Evolutionary conservation across 2,113 vertebrate genomes (phyloP), one percentile per base, ranked within the genome.

Genomic region (Pomatostomus ruficeps): DNA sequence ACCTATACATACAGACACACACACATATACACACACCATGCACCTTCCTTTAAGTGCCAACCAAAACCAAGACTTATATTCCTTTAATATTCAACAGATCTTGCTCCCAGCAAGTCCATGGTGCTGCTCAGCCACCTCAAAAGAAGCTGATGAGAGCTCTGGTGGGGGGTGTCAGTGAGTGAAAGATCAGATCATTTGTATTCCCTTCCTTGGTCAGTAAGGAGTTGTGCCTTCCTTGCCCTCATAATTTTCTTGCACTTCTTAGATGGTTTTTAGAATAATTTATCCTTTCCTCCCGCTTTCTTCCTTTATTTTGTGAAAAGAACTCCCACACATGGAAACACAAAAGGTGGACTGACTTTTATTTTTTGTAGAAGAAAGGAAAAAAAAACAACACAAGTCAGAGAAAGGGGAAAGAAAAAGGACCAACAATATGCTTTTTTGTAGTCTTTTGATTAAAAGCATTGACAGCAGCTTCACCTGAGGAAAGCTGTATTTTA

Each of bases 401-500:
- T 9, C 26, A 72, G 10, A 67, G 23, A 75, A 14, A 59, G 23
- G 7, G 13, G n/a, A 57, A 71, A 68, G 20, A 26, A 74, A 67
- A 74, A 43, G 48, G n/a, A 75, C 49, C 45, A 85, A 82, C 17
- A 70, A 46, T 52, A 16, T 63, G 67, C 3, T 58, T 88, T 94
- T 89, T 91, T 70, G 22, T 88, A 82, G 40, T 76, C 38, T 83
- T 96, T 85, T 91, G 88, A 88, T 95, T 94, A 95, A 95, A 93
- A 91, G 26, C 54, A 25, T 29, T 73, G 85, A 91, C 78, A 95
- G 38, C 33, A 93, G 26, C 68, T 91, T 90, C 81, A 94, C 66
- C 75, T 70, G 63, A 94, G 59, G 81, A 95, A 94, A 88, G 81
- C 4, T 76, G 55, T 87, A 75, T 93, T 95, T 96, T 79, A 82